Conservation (phyloP, 64 coral and sea anemone species). For the Stichodactyla helianthus region DNA sequence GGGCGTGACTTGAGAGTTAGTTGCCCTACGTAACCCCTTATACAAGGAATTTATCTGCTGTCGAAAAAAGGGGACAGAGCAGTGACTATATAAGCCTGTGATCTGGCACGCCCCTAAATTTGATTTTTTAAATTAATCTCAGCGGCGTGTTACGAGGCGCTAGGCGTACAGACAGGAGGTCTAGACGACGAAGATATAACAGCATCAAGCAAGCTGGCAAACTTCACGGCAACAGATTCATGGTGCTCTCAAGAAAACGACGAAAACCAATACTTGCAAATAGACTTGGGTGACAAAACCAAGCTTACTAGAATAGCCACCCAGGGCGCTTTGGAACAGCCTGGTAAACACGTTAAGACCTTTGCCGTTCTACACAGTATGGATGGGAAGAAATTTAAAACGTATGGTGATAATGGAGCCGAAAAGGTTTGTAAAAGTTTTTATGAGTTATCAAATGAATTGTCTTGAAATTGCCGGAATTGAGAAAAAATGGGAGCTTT, state of each 20-base stretch:
- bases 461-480: too few relatives aligned
- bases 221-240: slow-evolving; percentile 76
- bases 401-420: slow-evolving; percentile 50
- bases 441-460: background rate
- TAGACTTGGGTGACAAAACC: slow-evolving; percentile 82
- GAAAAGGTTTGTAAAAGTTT: slow-evolving; percentile 44
- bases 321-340: slow-evolving; percentile 46
- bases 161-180: slow-evolving; percentile 78
- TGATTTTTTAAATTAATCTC: background rate
- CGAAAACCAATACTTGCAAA: slow-evolving; percentile 87
- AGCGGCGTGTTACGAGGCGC: slow-evolving; percentile 60
- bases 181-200: slow-evolving; percentile 65
- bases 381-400: slow-evolving; percentile 74
- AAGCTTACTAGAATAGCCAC: slow-evolving; percentile 82
- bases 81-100: too few relatives aligned
- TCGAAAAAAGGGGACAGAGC: too few relatives aligned
- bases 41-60: too few relatives aligned
- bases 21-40: too few relatives aligned
- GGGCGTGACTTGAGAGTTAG: too few relatives aligned
- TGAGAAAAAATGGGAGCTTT: too few relatives aligned
- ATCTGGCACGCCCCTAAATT: too few relatives aligned
- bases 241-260: slow-evolving; percentile 80
- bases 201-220: slow-evolving; percentile 73
- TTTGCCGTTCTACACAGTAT: slow-evolving; percentile 69
- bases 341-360: slow-evolving; percentile 63